Evolutionary conservation across 2,888 invertebrate genomes (phyloP).

Genomic region (Malachius bipustulatus): DNA sequence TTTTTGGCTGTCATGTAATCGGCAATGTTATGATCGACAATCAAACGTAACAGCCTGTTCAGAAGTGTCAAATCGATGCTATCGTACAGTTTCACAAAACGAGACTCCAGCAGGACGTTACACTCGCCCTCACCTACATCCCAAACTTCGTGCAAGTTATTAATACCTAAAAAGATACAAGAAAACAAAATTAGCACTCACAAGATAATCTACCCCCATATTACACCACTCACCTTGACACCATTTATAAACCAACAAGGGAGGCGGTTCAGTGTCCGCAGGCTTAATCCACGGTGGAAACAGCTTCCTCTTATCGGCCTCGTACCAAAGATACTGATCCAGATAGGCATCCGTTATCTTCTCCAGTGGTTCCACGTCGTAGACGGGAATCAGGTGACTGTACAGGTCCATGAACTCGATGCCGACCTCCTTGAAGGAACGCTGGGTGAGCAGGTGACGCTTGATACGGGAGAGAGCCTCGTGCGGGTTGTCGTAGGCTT

Average conservation of each 20-base stretch:
- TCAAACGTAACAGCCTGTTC: slow-evolving; percentile 87
- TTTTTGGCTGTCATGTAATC: slow-evolving; percentile 99
- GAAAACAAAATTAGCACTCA: slow-evolving; percentile 4
- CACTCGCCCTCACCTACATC: slow-evolving; percentile 98
- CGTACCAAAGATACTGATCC: slow-evolving; percentile 99
- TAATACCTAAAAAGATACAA: slow-evolving; percentile 53
- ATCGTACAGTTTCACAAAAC: slow-evolving; percentile 98
- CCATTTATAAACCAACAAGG: slow-evolving; percentile 91
- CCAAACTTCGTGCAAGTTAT: slow-evolving; percentile 97
- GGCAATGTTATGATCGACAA: slow-evolving; percentile 99
- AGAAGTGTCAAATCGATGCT: slow-evolving; percentile 98
- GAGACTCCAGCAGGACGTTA: slow-evolving; percentile 92
- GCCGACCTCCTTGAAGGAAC: slow-evolving; percentile 97
- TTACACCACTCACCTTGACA: slow-evolving; percentile 74
- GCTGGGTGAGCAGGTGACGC: slow-evolving; percentile 94
- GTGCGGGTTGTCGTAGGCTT: slow-evolving; percentile 99
- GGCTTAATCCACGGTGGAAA: slow-evolving; percentile 99
- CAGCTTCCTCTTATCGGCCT: slow-evolving; percentile 92
- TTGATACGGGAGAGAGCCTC: slow-evolving; percentile 98
- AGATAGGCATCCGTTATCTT: slow-evolving; percentile 99
- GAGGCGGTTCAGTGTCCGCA: slow-evolving; percentile 94
- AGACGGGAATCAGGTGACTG: slow-evolving; percentile 96
- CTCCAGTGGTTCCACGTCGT: slow-evolving; percentile 97
- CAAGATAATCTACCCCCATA: background rate
- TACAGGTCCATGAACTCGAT: slow-evolving; percentile 99